phyloP scores from a whole-genome alignment of 2,113 vertebrate species.

The Atlantisia rogersi region DNA sequence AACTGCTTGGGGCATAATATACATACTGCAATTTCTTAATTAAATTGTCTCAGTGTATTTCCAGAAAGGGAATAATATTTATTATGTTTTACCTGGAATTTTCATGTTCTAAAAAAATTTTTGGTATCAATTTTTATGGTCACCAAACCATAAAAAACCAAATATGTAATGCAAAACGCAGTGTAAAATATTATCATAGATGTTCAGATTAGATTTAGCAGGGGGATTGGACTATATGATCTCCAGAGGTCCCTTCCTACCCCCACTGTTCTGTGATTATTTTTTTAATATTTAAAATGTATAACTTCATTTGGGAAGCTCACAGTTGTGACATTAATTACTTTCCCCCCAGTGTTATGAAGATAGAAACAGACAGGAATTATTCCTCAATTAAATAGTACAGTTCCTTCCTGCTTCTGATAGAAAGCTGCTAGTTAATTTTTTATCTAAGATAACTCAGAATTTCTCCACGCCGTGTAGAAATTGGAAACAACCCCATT shows the following conservation, averaged over 20 bases:
- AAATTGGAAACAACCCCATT: neutral
- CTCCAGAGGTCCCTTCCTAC: too few relatives aligned
- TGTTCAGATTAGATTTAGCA: neutral
- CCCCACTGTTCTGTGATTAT: too few relatives aligned
- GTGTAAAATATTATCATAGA: neutral
- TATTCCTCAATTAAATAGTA: neutral
- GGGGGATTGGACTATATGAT: too few relatives aligned
- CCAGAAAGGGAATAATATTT: neutral
- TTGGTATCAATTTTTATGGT: neutral
- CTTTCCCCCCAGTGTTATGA: neutral
- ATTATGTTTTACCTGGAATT: neutral
- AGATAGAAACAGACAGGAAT: neutral
- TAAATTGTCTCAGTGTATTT: neutral
- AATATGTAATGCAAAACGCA: neutral
- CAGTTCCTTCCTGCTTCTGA: neutral
- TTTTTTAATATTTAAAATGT: neutral
- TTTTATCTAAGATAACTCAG: neutral
- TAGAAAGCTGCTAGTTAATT: neutral
- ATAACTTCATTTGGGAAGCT: neutral
- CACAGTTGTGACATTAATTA: neutral
- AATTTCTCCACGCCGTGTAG: neutral
- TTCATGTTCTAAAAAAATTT: neutral
- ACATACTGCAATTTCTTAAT: neutral
- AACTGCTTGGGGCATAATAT: neutral
- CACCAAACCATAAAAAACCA: neutral